phyloP scores from a whole-genome alignment of 2,888 invertebrate genomes.

The Agriopis marginaria region DNA sequence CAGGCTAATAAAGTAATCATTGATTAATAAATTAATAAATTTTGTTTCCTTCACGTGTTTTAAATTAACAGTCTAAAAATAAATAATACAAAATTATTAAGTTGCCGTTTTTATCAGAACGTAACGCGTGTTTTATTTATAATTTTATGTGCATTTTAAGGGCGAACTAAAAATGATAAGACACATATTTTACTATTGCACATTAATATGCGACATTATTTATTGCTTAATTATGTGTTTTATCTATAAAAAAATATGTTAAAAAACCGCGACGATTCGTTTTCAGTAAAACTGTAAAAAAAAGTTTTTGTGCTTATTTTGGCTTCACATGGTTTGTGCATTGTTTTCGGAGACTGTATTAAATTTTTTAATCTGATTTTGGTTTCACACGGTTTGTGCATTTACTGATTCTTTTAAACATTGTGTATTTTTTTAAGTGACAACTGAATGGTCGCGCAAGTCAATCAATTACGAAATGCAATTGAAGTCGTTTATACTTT shows the following conservation, averaged over 20 bases:
- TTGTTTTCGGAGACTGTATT: neutral
- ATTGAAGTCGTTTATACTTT: conserved; percentile 23
- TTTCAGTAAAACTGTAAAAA: neutral
- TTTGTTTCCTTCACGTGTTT: neutral
- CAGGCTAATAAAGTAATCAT: too few species aligned
- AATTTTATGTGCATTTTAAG: neutral
- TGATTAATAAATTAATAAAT: too few species aligned
- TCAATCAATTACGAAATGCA: conserved; percentile 18
- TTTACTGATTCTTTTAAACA: neutral
- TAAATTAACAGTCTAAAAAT: neutral
- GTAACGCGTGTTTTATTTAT: neutral
- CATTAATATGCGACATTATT: neutral
- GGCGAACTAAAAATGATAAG: neutral
- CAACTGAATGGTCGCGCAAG: conserved; percentile 7
- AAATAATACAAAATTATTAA: too few species aligned
- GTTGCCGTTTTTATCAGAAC: neutral
- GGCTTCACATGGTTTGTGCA: neutral
- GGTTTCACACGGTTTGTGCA: neutral
- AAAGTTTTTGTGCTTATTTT: neutral
- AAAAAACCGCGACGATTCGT: too few species aligned
- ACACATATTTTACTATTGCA: neutral
- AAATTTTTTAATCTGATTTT: neutral
- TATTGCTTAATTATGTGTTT: conserved; percentile 2
- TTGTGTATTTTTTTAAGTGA: neutral
- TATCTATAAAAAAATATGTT: neutral